Evolutionary conservation across 2,797 vertebrate species (phyloP).

Genomic region (Pelochelys cantorii): DNA sequence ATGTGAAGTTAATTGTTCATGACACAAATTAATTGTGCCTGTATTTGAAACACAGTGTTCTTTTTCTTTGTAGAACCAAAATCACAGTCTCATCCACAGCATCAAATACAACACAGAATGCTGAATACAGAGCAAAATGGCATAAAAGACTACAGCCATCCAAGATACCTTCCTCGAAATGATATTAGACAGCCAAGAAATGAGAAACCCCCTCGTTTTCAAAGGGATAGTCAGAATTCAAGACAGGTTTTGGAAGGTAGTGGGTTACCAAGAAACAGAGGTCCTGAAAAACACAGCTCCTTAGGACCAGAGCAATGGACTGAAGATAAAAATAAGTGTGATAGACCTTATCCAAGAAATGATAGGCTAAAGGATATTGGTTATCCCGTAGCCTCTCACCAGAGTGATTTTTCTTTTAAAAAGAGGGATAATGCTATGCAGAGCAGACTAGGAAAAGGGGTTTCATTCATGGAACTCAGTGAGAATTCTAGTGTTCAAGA

Average conservation of each 20-base stretch:
- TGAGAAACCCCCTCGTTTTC: constrained; percentile 95
- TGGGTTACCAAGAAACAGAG: constrained; percentile 84
- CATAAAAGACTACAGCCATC: constrained; percentile 85
- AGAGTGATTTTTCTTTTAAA: constrained; percentile 80
- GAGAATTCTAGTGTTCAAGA: constrained; percentile 79
- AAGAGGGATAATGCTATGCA: constrained; percentile 83
- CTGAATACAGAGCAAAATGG: constrained; percentile 85
- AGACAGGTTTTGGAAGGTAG: constrained; percentile 85
- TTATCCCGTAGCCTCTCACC: constrained; percentile 80
- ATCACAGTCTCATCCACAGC: constrained; percentile 82
- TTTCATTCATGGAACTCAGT: constrained; percentile 80
- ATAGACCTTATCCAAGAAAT: constrained; percentile 81
- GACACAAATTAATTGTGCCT: not conserved
- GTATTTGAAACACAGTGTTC: constrained; percentile 17
- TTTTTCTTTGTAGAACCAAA: constrained; percentile 88
- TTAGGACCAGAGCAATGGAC: constrained; percentile 81
- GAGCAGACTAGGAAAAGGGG: constrained; percentile 78
- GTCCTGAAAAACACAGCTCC: constrained; percentile 84
- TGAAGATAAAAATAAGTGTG: constrained; percentile 86
- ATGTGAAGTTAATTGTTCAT: not conserved
- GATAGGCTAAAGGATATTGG: constrained; percentile 86
- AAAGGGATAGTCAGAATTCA: constrained; percentile 89
- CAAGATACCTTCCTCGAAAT: constrained; percentile 84
- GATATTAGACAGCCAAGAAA: constrained; percentile 90
- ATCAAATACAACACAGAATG: constrained; percentile 83